Percentiles rank a stretch among this genome's conserved stretches.
phyloP scores from a whole-genome alignment of 2,888 invertebrate species.

The Pristionchus exspectatus region DNA sequence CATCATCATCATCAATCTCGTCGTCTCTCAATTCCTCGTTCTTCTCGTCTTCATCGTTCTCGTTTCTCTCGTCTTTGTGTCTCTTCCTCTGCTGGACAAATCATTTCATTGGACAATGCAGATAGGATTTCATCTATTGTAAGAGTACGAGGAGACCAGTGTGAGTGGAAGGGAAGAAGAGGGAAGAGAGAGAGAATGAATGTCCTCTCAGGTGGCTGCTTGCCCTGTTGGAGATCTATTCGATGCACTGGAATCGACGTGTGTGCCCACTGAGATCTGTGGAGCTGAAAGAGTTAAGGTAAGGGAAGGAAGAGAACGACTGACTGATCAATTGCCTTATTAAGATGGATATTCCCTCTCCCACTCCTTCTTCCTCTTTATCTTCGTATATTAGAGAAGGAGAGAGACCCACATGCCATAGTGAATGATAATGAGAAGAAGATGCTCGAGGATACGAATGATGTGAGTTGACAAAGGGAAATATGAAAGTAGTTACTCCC shows the following conservation, averaged over 20 bases:
- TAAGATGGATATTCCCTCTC: not conserved
- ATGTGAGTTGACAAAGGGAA: not conserved
- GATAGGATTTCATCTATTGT: slow-evolving; percentile 65
- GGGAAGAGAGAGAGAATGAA: not conserved
- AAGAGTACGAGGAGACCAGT: slow-evolving; percentile 59
- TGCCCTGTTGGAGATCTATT: slow-evolving; percentile 53
- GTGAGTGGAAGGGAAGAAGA: slow-evolving; percentile 45
- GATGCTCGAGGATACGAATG: not conserved
- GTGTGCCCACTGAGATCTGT: slow-evolving; percentile 49
- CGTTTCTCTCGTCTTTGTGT: slow-evolving; percentile 47
- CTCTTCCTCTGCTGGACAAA: slow-evolving; percentile 46
- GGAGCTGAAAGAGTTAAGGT: slow-evolving; percentile 18
- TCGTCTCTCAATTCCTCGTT: slow-evolving; percentile 34
- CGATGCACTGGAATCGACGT: slow-evolving; percentile 25
- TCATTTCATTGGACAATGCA: slow-evolving; percentile 64
- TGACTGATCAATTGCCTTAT: not conserved
- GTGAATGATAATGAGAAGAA: not conserved
- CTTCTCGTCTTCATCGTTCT: slow-evolving; percentile 37
- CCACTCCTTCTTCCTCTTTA: not conserved
- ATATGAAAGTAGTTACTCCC: not conserved
- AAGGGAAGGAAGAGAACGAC: not conserved
- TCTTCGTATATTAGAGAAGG: not conserved
- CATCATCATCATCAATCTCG: not conserved
- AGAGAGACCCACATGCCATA: not conserved
- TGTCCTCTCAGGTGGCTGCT: slow-evolving; percentile 35